Evolutionary conservation across 2,113 vertebrate species (phyloP), one percentile per base, ranked within the genome.

Genomic region (Rhadina sibilatrix): DNA sequence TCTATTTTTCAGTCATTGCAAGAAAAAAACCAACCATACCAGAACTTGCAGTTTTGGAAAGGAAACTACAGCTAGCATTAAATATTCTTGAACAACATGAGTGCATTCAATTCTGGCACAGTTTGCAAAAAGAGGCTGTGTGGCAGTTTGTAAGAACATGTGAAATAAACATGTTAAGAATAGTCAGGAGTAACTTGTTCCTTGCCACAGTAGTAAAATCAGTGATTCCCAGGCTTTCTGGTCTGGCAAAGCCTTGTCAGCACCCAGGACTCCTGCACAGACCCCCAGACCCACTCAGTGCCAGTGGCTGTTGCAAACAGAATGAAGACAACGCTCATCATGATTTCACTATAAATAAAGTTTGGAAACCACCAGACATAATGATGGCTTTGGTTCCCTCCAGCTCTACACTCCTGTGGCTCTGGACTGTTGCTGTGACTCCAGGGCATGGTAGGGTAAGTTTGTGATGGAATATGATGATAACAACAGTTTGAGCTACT

Each of bases 311-410:
- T 14, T 90, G 50, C 56, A 70, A 86, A 72, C 4, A 4, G 30
- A 37, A 49, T 35, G 21, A 77, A 80, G 42, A 63, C 31, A 50
- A 56, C 0, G 0, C 37, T 79, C 0, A 0, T 57, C 65, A 6
- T 12, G 19, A 47, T 50, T 74, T 88, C 53, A 60, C 21, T n/a
- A n/a, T n/a, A 64, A 25, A 24, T 27, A 23, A 28, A 24, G 20
- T 85, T 63, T 79, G 91, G 66, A 88, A 79, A 52, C 44, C 19
- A 35, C 23, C 40, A 38, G 60, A 23, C 25, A 28, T n/a, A 40
- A 56, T 7, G 40, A 65, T 1, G 7, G 53, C 71, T 83, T 90
- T 61, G 50, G 13, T 46, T 80, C 33, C 33, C 10, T 85, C 40
- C 82, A 88, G 37, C 49, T 75, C 72, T 24, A 4, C 42, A 7